A percentile compares a stretch with the other conserved stretches of the same genome.
These are phyloP conservation scores for Rhinoptilus africanus DNA, from an alignment of 2,113 vertebrate genomes.

Conservation along the genomic window DNA sequence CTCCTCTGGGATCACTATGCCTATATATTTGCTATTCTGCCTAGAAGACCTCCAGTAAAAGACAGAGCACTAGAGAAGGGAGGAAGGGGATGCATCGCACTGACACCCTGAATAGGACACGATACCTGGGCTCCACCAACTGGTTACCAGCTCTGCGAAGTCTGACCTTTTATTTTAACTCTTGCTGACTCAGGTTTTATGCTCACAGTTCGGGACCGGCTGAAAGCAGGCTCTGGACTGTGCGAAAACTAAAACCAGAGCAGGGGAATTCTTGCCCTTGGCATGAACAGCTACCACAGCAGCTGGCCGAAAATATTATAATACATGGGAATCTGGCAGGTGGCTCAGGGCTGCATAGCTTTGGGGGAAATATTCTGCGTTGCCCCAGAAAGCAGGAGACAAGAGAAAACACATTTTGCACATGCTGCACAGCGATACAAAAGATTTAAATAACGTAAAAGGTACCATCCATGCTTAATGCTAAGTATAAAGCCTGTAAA, in stretches of 20 bases:
- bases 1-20: background rate
- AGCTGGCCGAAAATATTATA: constrained; percentile 33
- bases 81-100: background rate
- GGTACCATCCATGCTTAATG: background rate
- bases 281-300: constrained; percentile 33
- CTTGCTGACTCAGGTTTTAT: background rate
- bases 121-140: constrained; percentile 32
- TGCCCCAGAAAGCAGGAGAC: background rate
- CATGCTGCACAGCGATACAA: background rate
- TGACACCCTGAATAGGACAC: background rate
- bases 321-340: constrained; percentile 49
- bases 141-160: background rate
- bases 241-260: background rate
- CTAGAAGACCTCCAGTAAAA: background rate
- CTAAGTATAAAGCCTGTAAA: background rate
- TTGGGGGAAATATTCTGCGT: background rate
- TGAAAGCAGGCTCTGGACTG: background rate
- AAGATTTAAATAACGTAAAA: background rate
- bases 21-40: background rate
- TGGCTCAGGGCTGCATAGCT: constrained; percentile 22
- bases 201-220: background rate
- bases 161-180: background rate
- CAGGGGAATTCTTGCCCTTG: constrained; percentile 47
- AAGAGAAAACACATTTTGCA: background rate
- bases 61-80: too few species aligned